phyloP scores from a whole-genome alignment of 2,113 vertebrate genomes.

The Campylomormyrus numenius region DNA sequence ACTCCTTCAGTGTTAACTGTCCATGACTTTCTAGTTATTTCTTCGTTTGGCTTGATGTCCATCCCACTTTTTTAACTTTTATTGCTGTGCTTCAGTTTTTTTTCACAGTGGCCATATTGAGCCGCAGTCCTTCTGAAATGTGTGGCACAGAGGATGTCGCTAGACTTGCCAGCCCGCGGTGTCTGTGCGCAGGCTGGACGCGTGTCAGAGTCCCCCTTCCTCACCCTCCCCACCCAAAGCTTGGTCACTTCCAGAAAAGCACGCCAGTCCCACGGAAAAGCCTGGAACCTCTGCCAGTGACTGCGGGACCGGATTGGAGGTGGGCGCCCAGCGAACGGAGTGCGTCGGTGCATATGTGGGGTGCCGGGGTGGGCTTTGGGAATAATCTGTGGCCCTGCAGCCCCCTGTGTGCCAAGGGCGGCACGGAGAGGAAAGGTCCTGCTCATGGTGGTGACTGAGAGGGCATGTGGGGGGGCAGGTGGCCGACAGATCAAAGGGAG shows the following conservation, averaged over 20 bases:
- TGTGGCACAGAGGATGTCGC: slow-evolving; percentile 52
- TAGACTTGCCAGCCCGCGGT: slow-evolving; percentile 48
- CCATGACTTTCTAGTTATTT: not conserved
- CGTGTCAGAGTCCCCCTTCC: slow-evolving; percentile 30
- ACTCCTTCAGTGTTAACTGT: not conserved
- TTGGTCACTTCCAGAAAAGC: slow-evolving; percentile 44
- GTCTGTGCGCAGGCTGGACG: slow-evolving; percentile 49
- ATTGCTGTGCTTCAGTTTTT: slow-evolving; percentile 37
- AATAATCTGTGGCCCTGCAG: slow-evolving; percentile 28
- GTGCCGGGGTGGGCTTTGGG: slow-evolving; percentile 50
- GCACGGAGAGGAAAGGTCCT: slow-evolving; percentile 32
- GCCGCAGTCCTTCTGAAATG: slow-evolving; percentile 43
- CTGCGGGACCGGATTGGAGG: slow-evolving; percentile 35
- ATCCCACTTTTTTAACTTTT: not conserved
- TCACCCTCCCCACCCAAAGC: slow-evolving; percentile 13
- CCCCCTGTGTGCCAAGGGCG: slow-evolving; percentile 38
- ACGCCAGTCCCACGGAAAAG: slow-evolving; percentile 47
- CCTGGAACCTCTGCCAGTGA: slow-evolving; percentile 33
- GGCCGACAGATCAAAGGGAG: slow-evolving; percentile 30
- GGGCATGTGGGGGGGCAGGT: slow-evolving; percentile 26
- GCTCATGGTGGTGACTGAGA: slow-evolving; percentile 33
- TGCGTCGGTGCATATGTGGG: not conserved
- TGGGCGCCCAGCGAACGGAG: not conserved
- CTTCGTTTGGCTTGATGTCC: not conserved
- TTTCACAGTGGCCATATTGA: slow-evolving; percentile 46